phyloP scores from a whole-genome alignment of 2,113 vertebrate species.

The Suncus etruscus region DNA sequence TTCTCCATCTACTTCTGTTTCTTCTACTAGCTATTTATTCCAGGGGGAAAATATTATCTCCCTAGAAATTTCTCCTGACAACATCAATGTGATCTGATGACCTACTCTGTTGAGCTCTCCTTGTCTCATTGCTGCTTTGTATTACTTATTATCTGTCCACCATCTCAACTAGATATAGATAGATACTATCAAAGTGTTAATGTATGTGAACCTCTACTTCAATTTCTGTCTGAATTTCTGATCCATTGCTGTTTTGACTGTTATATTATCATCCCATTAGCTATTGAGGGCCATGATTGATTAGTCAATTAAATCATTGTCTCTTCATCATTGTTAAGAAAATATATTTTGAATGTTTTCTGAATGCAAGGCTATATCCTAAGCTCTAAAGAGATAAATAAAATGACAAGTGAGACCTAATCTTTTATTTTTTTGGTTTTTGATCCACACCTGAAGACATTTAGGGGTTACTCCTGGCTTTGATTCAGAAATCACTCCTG shows the following conservation, averaged over 20 bases:
- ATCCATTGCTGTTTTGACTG: not conserved
- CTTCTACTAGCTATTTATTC: not conserved
- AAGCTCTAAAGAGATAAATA: not conserved
- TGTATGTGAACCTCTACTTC: not conserved
- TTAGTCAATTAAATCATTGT: not conserved
- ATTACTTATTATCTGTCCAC: not conserved
- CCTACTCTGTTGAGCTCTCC: slow-evolving; percentile 15
- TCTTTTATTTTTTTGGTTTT: too few relatives aligned
- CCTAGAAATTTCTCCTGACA: not conserved
- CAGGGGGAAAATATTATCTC: not conserved
- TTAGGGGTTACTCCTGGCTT: too few relatives aligned
- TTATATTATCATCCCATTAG: not conserved
- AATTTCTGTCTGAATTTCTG: not conserved
- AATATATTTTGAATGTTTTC: not conserved
- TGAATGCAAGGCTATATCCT: not conserved
- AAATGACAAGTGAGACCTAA: too few relatives aligned
- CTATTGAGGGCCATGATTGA: slow-evolving; percentile 1
- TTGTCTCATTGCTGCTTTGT: not conserved
- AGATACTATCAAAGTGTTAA: not conserved
- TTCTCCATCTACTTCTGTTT: not conserved
- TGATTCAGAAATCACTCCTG: too few relatives aligned
- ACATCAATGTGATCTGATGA: not conserved
- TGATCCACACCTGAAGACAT: too few relatives aligned
- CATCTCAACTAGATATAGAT: not conserved
- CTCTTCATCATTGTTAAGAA: slow-evolving; percentile 3